Base-by-base conservation (phyloP, 2,113 vertebrate species). In the Mus spicilegus region DNA sequence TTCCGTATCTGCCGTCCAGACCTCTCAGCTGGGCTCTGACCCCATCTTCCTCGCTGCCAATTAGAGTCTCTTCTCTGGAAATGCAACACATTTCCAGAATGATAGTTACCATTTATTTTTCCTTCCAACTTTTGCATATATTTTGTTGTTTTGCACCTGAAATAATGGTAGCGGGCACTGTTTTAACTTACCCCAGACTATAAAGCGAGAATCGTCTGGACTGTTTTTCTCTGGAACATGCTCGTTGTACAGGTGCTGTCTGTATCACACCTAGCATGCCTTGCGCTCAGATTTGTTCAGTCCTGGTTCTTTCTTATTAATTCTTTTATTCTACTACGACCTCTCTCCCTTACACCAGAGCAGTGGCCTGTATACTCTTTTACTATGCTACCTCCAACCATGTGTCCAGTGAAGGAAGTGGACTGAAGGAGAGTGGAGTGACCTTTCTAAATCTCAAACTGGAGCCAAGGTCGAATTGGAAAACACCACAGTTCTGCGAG, bases 51-150 rank as follows among this genome's bases (percentile, higher is more conserved):
- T 85, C 73, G 42, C 42, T 78, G 39, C 30, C 51, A 92, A 61
- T 87, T 92, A 81, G n/a, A 30, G 30, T 39, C 16, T 73, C 17
- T 87, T 96, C 86, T 96, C 67, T 4, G 1, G 30, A 86, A 94
- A 19, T n/a, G 72, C 51, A 61, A 28, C 49, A 86, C 24, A 72
- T 80, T 12, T 92, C 80, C 90, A 63, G 92, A 97, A 76, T 72
- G 69, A 46, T 88, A 87, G 80, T 94, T 73, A 33, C 11, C 12
- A 12, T 87, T 91, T 86, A 56, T 90, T 92, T 93, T 93, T 90
- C 36, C 33, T 73, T 88, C 49, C 28, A 65, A 84, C 54, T 20
- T 3, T 58, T 81, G 49, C 7, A 13, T 93, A 33, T 96, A 3
- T 94, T 82, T n/a, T 54, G 1, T n/a, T 95, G 30, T 51, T 84